Evolutionary conservation across 2,888 invertebrate genomes (phyloP), one percentile per base, ranked within the genome.

Genomic region (Protophormia terraenovae): DNA sequence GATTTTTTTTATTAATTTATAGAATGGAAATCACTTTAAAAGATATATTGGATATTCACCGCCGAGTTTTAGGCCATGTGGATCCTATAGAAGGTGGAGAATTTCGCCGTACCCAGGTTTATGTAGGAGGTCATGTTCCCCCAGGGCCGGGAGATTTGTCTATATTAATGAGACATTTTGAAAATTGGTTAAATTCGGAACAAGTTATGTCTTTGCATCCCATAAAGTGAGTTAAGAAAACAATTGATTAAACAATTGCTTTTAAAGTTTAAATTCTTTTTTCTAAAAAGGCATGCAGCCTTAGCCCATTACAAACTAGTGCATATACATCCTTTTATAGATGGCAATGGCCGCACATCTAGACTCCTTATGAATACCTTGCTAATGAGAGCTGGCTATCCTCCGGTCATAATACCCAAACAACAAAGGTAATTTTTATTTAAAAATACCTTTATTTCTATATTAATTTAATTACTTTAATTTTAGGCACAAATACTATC

Each of bases 301-400:
- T 93, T 99, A 73, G 98, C 98, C 0, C 99, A 99, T 93, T 99
- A 99, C 93, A 98, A 98, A 93, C 93, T 99, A 58, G 99, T 99
- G 0, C 97, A 97, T 91, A 98, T 99, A 88, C 99, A 99, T 93
- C 99, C 99, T 0, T 99, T 99, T 93, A 95, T 96, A 2, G 99
- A 99, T 92, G 99, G 99, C 64, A 99, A 99, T 90, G 99, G 99
- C 0, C 95, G 99, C 90, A 99, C 99, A 0, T 98, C 98, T 14
- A 94, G 99, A 32, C 94, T 99, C 27, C 94, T 99, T 1, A 99
- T 99, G 98, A 99, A 99, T 93, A 95, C 98, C 88, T 95, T 99
- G 86, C 94, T 99, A 38, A 97, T 99, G 97, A 97, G 96, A 92
- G 97, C 97, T 0, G 98, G 99, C 0, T 99, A 97, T 93, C 99